Evolutionary conservation across 2,113 vertebrate species (phyloP).

Genomic region (Plectropomus leopardus): DNA sequence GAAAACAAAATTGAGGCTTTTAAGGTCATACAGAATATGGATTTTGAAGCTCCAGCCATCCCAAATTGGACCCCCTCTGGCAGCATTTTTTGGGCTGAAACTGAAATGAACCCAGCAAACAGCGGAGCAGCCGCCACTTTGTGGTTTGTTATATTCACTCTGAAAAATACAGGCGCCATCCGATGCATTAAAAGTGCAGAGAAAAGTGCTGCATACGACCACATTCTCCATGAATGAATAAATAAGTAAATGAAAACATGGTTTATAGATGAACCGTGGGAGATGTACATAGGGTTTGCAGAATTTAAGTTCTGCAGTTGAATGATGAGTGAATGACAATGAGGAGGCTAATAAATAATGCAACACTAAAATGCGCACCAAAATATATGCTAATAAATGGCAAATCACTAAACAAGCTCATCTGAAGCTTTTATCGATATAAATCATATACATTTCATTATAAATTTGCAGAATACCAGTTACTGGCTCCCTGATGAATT

Average conservation of each 20-base stretch:
- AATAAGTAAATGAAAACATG: slow-evolving; percentile 23
- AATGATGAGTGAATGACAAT: not conserved
- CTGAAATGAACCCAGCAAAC: slow-evolving; percentile 54
- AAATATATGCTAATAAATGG: slow-evolving; percentile 7
- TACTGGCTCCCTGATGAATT: not conserved
- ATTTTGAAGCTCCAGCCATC: slow-evolving; percentile 49
- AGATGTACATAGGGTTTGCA: not conserved
- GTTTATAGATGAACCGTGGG: slow-evolving; percentile 2
- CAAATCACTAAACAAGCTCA: not conserved
- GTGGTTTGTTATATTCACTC: slow-evolving; percentile 37
- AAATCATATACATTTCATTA: not conserved
- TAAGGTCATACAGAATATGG: slow-evolving; percentile 56
- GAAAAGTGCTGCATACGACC: slow-evolving; percentile 8
- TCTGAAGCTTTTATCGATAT: not conserved
- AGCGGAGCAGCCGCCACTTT: slow-evolving; percentile 24
- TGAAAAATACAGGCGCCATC: slow-evolving; percentile 27
- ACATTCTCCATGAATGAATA: slow-evolving; percentile 19
- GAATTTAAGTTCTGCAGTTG: not conserved
- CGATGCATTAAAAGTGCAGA: slow-evolving; percentile 16
- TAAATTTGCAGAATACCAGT: not conserved
- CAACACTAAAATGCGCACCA: not conserved
- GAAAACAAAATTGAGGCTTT: slow-evolving; percentile 47
- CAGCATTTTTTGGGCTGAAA: slow-evolving; percentile 42
- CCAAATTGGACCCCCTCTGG: slow-evolving; percentile 52
- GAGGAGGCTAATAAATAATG: slow-evolving; percentile 15